Conservation (phyloP, 1,140 invertebrate species). For the Polypedilum vanderplanki region DNA sequence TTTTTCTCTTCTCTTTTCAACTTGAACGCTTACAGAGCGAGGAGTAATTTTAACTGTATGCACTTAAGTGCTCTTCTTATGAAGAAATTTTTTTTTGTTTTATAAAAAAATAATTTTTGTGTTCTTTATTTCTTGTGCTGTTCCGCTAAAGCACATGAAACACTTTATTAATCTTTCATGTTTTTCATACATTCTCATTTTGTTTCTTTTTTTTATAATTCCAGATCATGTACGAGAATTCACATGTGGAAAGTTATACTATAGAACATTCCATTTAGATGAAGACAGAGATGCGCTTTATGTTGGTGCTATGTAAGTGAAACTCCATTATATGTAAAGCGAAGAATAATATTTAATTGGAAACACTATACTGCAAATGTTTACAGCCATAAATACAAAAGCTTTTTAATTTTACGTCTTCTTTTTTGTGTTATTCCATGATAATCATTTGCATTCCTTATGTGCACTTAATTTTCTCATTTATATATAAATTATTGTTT, state of each 20-base stretch:
- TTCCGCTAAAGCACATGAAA: neutral
- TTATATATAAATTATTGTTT: neutral
- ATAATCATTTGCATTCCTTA: constrained; percentile 30
- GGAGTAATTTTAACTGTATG: constrained; percentile 15
- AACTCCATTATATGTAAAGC: constrained; percentile 23
- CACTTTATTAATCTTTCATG: constrained; percentile 19
- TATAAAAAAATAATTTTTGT: constrained; percentile 1
- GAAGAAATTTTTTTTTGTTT: neutral
- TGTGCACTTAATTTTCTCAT: neutral
- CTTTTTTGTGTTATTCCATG: constrained; percentile 30
- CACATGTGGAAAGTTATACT: constrained; percentile 71
- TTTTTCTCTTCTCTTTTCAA: neutral
- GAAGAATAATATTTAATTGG: neutral
- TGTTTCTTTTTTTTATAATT: constrained; percentile 45
- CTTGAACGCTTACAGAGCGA: neutral
- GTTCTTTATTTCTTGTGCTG: no score
- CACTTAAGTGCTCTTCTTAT: constrained; percentile 7
- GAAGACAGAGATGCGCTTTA: constrained; percentile 67
- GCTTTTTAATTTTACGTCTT: constrained; percentile 30
- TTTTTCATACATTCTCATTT: constrained; percentile 33
- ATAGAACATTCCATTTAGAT: constrained; percentile 76
- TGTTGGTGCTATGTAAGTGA: constrained; percentile 81
- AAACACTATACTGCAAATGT: neutral
- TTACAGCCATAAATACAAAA: constrained; percentile 25
- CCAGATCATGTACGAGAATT: constrained; percentile 79